A percentile compares a stretch with the other conserved stretches of the same genome.
These are phyloP conservation scores for Hypanus sabinus DNA, from an alignment of 2,113 vertebrate genomes.

Conservation along the genomic window DNA sequence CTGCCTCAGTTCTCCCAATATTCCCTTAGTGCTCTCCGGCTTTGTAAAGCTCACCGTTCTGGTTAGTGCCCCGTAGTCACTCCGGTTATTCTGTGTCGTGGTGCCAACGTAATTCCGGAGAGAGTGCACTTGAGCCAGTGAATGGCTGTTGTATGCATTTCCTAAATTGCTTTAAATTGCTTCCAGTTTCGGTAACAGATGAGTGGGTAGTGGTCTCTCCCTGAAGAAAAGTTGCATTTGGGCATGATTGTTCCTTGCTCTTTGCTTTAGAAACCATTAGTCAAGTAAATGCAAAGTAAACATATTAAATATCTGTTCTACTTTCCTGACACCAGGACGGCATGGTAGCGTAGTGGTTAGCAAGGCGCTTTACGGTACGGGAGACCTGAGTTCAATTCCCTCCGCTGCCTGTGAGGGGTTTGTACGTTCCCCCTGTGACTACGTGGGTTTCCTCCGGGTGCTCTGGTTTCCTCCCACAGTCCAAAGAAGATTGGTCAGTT, in stretches of 20 bases:
- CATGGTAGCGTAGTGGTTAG: no score
- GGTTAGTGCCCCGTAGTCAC: not conserved
- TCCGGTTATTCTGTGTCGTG: not conserved
- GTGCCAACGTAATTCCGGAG: not conserved
- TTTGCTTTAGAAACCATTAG: not conserved
- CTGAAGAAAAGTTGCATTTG: not conserved
- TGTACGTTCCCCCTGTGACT: no score
- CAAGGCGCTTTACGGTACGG: no score
- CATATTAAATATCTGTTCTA: not conserved
- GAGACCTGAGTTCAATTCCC: no score
- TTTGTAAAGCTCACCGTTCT: not conserved
- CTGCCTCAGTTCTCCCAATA: not conserved
- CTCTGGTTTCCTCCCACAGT: no score
- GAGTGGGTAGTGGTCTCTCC: not conserved
- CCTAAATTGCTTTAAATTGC: not conserved
- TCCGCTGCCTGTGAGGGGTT: no score
- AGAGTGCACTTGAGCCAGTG: not conserved
- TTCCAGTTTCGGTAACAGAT: not conserved
- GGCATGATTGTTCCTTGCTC: no score
- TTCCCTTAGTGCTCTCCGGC: not conserved
- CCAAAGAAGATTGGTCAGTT: no score
- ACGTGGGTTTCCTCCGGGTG: no score
- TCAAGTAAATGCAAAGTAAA: not conserved
- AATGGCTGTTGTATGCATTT: not conserved
- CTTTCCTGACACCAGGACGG: not conserved